Percentiles rank a stretch among this genome's conserved stretches.
phyloP scores from a whole-genome alignment of 2,888 invertebrate genomes.

The Lomographa bimaculata region DNA sequence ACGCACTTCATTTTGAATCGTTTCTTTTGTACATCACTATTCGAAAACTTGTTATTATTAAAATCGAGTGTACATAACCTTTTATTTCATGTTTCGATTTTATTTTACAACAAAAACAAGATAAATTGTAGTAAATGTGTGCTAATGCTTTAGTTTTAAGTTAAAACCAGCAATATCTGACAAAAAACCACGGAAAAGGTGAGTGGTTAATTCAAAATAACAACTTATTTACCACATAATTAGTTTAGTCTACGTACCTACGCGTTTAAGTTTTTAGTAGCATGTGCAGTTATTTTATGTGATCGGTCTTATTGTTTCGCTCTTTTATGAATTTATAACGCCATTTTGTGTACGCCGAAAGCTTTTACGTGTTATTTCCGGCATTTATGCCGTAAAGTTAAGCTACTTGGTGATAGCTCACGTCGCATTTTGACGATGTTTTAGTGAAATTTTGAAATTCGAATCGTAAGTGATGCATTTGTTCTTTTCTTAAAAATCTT shows the following conservation, averaged over 20 bases:
- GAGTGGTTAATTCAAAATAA: conserved; percentile 64
- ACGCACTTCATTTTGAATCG: conserved; percentile 3
- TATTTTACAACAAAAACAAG: conserved; percentile 59
- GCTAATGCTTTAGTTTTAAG: conserved; percentile 44
- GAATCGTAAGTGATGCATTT: conserved; percentile 23
- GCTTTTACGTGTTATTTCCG: conserved; percentile 38
- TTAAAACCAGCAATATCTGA: conserved; percentile 34
- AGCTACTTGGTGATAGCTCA: conserved; percentile 11
- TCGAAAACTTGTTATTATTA: conserved; percentile 74
- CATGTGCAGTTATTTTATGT: conserved; percentile 77
- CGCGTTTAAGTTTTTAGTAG: conserved; percentile 57
- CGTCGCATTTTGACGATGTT: conserved; percentile 17
- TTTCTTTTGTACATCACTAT: conserved; percentile 33
- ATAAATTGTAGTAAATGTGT: conserved; percentile 44
- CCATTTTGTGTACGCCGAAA: conserved; percentile 62
- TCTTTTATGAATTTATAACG: conserved; percentile 61
- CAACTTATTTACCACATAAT: conserved; percentile 56
- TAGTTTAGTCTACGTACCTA: conserved; percentile 62
- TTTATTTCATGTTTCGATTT: conserved; percentile 68
- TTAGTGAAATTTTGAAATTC: conserved; percentile 27
- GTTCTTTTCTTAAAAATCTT: conserved; percentile 1
- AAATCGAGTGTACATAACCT: conserved; percentile 63
- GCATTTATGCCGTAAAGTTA: conserved; percentile 2
- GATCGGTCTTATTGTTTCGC: conserved; percentile 68
- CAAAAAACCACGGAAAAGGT: conserved; percentile 52